Conservation (phyloP, 2,888 invertebrate species). For the Synergus umbraculus region DNA sequence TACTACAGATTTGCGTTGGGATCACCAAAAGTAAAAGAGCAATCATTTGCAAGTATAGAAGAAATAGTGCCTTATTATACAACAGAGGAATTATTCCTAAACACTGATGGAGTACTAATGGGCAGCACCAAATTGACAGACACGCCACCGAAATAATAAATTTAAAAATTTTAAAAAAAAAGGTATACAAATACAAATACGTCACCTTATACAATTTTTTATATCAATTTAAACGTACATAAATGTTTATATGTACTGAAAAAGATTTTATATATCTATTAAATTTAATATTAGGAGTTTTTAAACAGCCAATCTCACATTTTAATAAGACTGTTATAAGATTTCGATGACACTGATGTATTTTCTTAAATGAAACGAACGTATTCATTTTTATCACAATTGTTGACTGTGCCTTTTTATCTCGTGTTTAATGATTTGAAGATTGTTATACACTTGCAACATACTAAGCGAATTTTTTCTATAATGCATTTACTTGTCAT, state of each 20-base stretch:
- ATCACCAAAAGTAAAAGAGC: conserved; percentile 73
- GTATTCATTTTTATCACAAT: not conserved
- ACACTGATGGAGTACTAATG: conserved; percentile 68
- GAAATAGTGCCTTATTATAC: conserved; percentile 73
- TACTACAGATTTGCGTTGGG: conserved; percentile 74
- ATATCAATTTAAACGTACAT: not conserved
- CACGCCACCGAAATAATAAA: conserved; percentile 67
- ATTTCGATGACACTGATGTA: not conserved
- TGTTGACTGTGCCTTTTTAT: not conserved
- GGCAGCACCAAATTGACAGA: conserved; percentile 72
- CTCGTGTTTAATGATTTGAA: not conserved
- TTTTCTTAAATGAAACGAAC: not conserved
- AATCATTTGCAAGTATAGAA: conserved; percentile 71
- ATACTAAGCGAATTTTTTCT: not conserved
- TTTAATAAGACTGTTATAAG: conserved; percentile 3
- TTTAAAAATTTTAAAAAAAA: not conserved
- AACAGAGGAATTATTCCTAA: conserved; percentile 70
- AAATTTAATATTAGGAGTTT: not conserved
- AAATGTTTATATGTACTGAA: not conserved
- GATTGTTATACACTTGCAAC: not conserved
- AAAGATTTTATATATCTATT: not conserved
- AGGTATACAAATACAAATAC: not conserved
- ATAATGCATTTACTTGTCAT: not conserved
- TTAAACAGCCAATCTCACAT: not conserved
- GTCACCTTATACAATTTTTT: not conserved